A percentile compares a stretch with the other conserved stretches of the same genome.
Conservation (phyloP, 2,888 invertebrate genomes). For the Parascotia fuliginaria region DNA sequence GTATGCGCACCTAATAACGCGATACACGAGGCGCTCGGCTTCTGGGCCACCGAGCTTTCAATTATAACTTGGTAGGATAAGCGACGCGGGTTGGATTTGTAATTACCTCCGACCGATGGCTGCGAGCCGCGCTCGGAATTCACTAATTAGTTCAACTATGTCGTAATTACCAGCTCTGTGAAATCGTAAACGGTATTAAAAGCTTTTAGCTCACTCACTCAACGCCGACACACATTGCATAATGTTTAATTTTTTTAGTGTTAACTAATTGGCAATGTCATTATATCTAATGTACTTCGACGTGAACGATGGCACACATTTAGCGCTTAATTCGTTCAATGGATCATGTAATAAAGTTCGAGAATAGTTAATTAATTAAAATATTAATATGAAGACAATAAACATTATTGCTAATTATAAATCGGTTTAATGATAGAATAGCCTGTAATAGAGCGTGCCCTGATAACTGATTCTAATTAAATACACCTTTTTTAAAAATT, state of each 20-base stretch:
- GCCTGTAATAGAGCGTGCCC: slow-evolving; percentile 32
- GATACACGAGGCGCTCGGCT: slow-evolving; percentile 71
- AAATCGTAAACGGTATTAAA: slow-evolving; percentile 60
- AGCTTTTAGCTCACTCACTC: slow-evolving; percentile 53
- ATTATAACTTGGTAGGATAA: slow-evolving; percentile 80
- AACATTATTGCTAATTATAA: slow-evolving; percentile 33
- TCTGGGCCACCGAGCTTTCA: slow-evolving; percentile 79
- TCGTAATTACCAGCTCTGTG: slow-evolving; percentile 65
- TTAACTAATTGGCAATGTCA: slow-evolving; percentile 16
- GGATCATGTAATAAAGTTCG: slow-evolving; percentile 22
- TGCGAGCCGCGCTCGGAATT: slow-evolving; percentile 44
- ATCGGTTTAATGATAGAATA: slow-evolving; percentile 33
- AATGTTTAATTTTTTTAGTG: slow-evolving; percentile 35
- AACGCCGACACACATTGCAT: slow-evolving; percentile 22
- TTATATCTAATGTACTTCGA: background rate
- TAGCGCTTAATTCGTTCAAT: slow-evolving; percentile 7
- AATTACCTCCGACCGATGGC: slow-evolving; percentile 66
- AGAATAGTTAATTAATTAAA: slow-evolving; percentile 27
- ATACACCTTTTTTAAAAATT: slow-evolving; percentile 11
- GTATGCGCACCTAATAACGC: slow-evolving; percentile 83
- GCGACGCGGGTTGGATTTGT: slow-evolving; percentile 70
- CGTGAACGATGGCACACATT: slow-evolving; percentile 19
- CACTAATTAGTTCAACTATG: slow-evolving; percentile 67
- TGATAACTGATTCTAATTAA: too few species aligned
- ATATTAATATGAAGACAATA: slow-evolving; percentile 19